Percentiles rank a stretch among this genome's conserved stretches.
Evolutionary conservation across 2,797 vertebrate species (phyloP).

Genomic region (Vireo griseus): DNA sequence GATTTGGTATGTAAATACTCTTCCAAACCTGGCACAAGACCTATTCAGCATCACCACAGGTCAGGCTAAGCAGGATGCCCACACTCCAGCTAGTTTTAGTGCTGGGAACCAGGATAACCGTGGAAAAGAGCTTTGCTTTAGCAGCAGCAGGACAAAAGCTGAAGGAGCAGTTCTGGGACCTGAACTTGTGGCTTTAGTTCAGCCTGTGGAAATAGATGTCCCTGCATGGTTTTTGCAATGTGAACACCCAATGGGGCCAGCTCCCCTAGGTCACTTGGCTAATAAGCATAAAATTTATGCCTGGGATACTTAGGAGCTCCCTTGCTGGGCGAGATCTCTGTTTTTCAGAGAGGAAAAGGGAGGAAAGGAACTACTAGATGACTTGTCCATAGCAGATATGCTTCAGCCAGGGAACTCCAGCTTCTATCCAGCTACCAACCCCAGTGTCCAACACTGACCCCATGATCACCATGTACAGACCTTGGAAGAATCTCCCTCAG

Average conservation of each 20-base stretch:
- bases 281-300: background rate
- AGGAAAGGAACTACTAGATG: background rate
- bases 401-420: background rate
- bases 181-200: background rate
- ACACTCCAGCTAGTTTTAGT: background rate
- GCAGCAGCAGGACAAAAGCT: background rate
- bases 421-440: background rate
- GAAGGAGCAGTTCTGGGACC: background rate
- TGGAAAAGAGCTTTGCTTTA: background rate
- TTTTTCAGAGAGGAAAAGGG: background rate
- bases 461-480: rapidly evolving
- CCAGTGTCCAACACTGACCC: background rate
- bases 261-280: background rate
- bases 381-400: background rate
- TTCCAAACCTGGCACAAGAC: background rate
- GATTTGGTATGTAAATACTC: background rate
- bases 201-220: background rate
- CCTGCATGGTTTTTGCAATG: background rate
- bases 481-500: background rate
- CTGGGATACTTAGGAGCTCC: background rate
- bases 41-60: background rate
- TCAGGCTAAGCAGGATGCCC: background rate
- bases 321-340: background rate
- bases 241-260: background rate
- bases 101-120: background rate